phyloP scores from a whole-genome alignment of 2,888 invertebrate genomes.

The Callimorpha dominula region DNA sequence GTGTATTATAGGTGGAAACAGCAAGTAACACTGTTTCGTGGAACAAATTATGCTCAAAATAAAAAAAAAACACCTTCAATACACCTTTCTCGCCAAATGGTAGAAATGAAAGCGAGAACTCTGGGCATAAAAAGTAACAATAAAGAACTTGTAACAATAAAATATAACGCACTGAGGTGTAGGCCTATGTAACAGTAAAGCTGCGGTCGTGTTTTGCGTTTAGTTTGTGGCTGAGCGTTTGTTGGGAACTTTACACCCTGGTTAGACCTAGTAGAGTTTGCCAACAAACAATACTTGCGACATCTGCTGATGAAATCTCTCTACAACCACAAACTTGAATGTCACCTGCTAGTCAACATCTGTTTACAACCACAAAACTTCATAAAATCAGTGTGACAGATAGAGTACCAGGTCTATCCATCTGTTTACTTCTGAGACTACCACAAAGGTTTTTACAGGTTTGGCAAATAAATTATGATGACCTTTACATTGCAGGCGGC shows the following conservation, averaged over 20 bases:
- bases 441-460: too few relatives aligned
- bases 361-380: too few relatives aligned
- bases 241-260: background rate
- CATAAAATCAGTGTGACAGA: too few relatives aligned
- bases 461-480: too few relatives aligned
- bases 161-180: constrained; percentile 39
- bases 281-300: background rate
- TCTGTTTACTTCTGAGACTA: too few relatives aligned
- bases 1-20: constrained; percentile 5
- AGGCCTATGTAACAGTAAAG: constrained; percentile 33
- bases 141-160: constrained; percentile 50
- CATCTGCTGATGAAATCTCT: too few relatives aligned
- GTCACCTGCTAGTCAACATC: too few relatives aligned
- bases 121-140: constrained; percentile 43
- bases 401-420: too few relatives aligned
- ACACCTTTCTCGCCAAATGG: constrained; percentile 27
- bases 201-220: background rate
- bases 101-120: constrained; percentile 39
- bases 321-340: too few relatives aligned
- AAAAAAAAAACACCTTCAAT: constrained; percentile 39
- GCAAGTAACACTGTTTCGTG: constrained; percentile 27
- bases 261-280: background rate
- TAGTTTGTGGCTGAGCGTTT: constrained; percentile 4
- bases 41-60: constrained; percentile 34
- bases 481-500: too few relatives aligned